Evolutionary conservation across 2,797 vertebrate genomes (phyloP), one percentile per base, ranked within the genome.

Genomic region (Acropternis orthonyx): DNA sequence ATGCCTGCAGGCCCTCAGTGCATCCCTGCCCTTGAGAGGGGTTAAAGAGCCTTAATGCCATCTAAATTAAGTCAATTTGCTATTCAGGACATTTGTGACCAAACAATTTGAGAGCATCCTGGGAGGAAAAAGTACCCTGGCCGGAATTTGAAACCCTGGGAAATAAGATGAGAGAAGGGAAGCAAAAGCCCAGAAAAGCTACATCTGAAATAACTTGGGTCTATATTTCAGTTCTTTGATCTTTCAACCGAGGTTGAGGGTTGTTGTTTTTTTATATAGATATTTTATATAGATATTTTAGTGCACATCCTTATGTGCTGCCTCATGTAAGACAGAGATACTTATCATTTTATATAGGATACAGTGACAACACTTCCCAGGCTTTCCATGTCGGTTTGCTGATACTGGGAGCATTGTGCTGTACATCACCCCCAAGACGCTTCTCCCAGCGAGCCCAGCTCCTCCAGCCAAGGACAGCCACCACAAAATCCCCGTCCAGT

Each of bases 1-100:
- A 69, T 85, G 75, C 75, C 68, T 55, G 20, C 68, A 66, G 71
- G 32, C 69, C 88, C n/a, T 80, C 69, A 67, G 51, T 52, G 69
- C 61, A 65, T 55, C 85, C 49, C 48, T 81, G 44, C 62, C 72
- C 67, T 90, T 56, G 22, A 67, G 58, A 65, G 7, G 36, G 59
- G 61, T 78, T 94, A 73, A 91, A 91, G 68, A 74, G 32, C 46
- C 41, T 72, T 78, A 82, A 61, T 89, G 67, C 65, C 78, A 85
- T 72, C 92, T 92, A 82, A 94, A 95, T 90, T 92, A 96, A 96
- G 80, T 68, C 76, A 41, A 76, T 82, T 65, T 54, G 72, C 77
- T 92, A 75, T 72, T 96, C 74, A 58, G 66, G 69, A 71, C 76
- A 94, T 85, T 73, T 73, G 75, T 58, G 51, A 96, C 66, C 89